Evolutionary conservation across 2,797 vertebrate genomes (phyloP), one percentile per base, ranked within the genome.

Genomic region (Lacerta viridis): DNA sequence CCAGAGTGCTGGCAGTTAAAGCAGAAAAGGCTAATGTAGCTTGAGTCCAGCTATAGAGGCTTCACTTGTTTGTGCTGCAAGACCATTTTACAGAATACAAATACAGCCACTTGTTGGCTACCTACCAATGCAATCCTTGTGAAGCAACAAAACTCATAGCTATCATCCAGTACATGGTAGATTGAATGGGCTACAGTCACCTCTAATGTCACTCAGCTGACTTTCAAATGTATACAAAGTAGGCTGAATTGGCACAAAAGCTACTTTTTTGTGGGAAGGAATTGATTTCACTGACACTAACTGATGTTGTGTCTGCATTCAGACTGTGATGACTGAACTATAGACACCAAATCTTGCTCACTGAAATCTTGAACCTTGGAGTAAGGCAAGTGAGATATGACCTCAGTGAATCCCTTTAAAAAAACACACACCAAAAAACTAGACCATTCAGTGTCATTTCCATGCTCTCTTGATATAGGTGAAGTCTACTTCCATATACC

Each of bases 211-310:
- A 89, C 71, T 88, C 84, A 78, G 36, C 89, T 92, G 36, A 92
- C 82, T 92, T 93, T 61, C 64, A 90, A 11, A 43, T 33, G 36
- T 87, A 90, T 93, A 81, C 71, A 87, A 50, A 59, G 69, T 87
- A 0, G 0, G 74, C 50, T 90, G 71, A 93, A 92, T 59, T 90
- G 91, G 94, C 83, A 94, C 25, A 86, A 88, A 36, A 77, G 5
- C 55, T 29, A 27, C 59, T 77, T 85, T 81, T 78, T 29, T 0
- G 29, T 68, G 84, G 85, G 90, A 93, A 92, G 83, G 83, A 86
- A 93, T 87, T 87, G 59, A 27, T 89, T 83, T 93, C 41, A 89
- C 76, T 5, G 61, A 92, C 90, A 88, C 29, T 80, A 93, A 29
- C 68, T 92, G 84, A 83, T 74, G 39, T 74, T n/a, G 41, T 41